Evolutionary conservation across 2,797 vertebrate genomes (phyloP).

Genomic region (Peromyscus nudipes): DNA sequence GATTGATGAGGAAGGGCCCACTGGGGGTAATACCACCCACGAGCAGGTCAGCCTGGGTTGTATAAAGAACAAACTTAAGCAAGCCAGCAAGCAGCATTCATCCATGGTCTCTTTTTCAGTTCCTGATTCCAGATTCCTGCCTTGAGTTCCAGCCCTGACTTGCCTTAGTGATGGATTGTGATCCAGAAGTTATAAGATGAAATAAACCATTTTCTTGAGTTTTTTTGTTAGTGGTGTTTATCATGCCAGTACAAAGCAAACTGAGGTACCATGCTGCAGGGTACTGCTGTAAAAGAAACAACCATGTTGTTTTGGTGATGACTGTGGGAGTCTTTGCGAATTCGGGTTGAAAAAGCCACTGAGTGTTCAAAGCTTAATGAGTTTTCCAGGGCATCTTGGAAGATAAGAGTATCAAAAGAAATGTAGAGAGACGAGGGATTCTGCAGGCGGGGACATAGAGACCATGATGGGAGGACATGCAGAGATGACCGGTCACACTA

Average conservation of each 20-base stretch:
- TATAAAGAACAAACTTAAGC: not conserved
- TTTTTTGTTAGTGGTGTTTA: not conserved
- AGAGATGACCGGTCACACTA: too few species aligned
- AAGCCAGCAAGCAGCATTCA: not conserved
- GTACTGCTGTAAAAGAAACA: not conserved
- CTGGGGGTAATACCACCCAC: accelerated
- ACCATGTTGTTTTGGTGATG: not conserved
- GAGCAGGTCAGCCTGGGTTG: not conserved
- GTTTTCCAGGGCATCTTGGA: not conserved
- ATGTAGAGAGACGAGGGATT: not conserved
- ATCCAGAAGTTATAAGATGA: not conserved
- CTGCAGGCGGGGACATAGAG: too few species aligned
- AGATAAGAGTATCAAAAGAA: not conserved
- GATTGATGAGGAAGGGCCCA: not conserved
- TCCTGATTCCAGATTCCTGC: not conserved
- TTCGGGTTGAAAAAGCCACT: not conserved
- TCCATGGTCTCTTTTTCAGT: not conserved
- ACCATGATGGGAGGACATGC: too few species aligned
- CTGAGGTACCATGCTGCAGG: too few species aligned
- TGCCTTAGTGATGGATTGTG: not conserved
- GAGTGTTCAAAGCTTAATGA: not conserved
- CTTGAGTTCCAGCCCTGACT: too few species aligned
- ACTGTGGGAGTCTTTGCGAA: not conserved
- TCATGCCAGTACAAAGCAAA: not conserved
- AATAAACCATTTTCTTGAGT: not conserved